Evolutionary conservation across 2,797 vertebrate species (phyloP).

Genomic region (Enteromius treurensis): DNA sequence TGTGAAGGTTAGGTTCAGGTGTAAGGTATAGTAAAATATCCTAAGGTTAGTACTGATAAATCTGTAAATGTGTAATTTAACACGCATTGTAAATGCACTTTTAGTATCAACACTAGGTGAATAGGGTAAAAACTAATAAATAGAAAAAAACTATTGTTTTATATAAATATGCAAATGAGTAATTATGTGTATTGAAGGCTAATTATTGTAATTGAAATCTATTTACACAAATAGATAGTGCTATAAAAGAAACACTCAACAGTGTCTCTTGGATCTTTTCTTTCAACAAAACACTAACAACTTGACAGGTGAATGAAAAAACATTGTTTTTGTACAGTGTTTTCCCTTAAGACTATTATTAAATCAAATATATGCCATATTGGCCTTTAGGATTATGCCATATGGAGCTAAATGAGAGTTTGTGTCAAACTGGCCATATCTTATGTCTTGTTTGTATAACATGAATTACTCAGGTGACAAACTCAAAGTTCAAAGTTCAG

Average conservation of each 20-base stretch:
- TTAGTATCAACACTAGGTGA: not conserved
- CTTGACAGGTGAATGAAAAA: too few species aligned
- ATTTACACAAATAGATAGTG: too few species aligned
- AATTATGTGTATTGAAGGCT: too few species aligned
- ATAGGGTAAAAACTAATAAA: too few species aligned
- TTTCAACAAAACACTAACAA: too few species aligned
- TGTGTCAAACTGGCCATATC: not conserved
- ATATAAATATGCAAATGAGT: too few species aligned
- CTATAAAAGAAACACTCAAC: too few species aligned
- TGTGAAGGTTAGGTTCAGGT: not conserved
- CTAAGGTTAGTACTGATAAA: not conserved
- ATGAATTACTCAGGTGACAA: not conserved
- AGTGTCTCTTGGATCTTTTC: too few species aligned
- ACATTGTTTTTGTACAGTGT: too few species aligned
- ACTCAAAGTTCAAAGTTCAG: conserved; percentile 27
- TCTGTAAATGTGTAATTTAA: not conserved
- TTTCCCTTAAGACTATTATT: not conserved
- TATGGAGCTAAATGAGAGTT: not conserved
- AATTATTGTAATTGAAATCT: too few species aligned
- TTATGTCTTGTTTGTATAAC: conserved; percentile 7
- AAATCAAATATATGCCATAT: not conserved
- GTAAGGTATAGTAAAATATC: not conserved
- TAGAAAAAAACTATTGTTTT: too few species aligned
- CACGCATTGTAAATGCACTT: not conserved
- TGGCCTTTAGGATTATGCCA: not conserved